phyloP scores from a whole-genome alignment of 2,113 vertebrate genomes.

The Gila orcuttii region DNA sequence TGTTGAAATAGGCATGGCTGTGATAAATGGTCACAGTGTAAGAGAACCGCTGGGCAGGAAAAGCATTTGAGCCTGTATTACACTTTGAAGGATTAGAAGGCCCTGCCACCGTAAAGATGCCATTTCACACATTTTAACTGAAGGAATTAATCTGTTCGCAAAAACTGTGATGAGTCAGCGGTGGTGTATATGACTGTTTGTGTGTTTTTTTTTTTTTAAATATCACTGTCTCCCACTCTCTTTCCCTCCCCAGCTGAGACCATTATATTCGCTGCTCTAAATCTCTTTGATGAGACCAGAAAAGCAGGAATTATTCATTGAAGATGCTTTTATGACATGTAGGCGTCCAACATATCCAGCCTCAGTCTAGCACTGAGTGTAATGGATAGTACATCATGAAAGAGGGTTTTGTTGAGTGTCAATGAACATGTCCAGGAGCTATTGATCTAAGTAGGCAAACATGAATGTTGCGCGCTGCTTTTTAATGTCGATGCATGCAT shows the following conservation, averaged over 20 bases:
- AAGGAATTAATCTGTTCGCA: neutral
- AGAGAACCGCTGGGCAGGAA: constrained; percentile 16
- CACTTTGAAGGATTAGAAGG: constrained; percentile 17
- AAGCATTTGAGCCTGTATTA: neutral
- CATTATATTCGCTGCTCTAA: constrained; percentile 14
- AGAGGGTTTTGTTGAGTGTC: constrained; percentile 36
- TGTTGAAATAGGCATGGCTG: constrained; percentile 12
- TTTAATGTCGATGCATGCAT: constrained; percentile 15
- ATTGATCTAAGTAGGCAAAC: constrained; percentile 20
- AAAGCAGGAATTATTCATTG: neutral
- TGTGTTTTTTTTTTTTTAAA: neutral
- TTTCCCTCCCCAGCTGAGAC: constrained; percentile 13
- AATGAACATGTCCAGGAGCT: constrained; percentile 25
- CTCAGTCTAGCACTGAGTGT: constrained; percentile 16
- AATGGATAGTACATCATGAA: constrained; percentile 21
- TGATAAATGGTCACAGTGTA: constrained; percentile 16
- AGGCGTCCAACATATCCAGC: constrained; percentile 14
- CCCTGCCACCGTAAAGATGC: neutral
- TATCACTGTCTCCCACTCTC: neutral
- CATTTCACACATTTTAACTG: constrained; percentile 29
- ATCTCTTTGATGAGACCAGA: constrained; percentile 41
- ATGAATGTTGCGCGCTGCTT: constrained; percentile 6
- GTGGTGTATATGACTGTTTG: neutral
- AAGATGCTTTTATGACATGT: constrained; percentile 27
- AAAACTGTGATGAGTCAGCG: neutral